Evolutionary conservation across 2,888 invertebrate species (phyloP), one percentile per base, ranked within the genome.

Genomic region (Ligdia adustata): DNA sequence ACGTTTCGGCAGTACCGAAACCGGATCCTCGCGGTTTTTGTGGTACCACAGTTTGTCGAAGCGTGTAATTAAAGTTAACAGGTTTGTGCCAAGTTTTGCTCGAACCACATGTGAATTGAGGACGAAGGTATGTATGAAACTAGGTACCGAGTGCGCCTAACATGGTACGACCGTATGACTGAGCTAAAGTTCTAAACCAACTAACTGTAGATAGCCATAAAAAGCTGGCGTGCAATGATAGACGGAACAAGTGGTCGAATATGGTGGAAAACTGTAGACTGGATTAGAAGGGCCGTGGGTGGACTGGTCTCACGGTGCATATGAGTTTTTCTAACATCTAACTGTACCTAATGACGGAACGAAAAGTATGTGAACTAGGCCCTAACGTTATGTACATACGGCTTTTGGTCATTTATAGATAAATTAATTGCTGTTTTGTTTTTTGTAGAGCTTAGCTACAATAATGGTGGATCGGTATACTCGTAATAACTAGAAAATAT

Each of bases 261-360:
- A 65, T 66, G 69, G 66, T 56, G 61, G 65, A 75, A 66, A 69
- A 64, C 48, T 57, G 61, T 53, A 52, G 54, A 70, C 67, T 66
- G 74, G 72, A 67, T 65, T 59, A 53, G 49, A 53, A 49, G 69
- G 73, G 44, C 66, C 74, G 88, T 89, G 84, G 89, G 89, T 76
- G 86, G 75, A 88, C 89, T 69, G 73, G 87, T 84, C 74, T 50
- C 72, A 56, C 64, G 71, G 64, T 66, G 66, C 64, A 67, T 65
- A 61, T 70, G 50, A 57, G 74, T 87, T 86, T 87, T 88, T 88
- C 78, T 79, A 75, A 79, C 79, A 66, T 70, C 52, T 54, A 54
- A 84, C 85, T 83, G 87, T 87, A 77, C 62, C 68, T 70, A 72
- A 79, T 75, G 69, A 70, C 63, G 62, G 52, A 65, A 64, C 64